Percentiles rank a stretch among this genome's conserved stretches.
Evolutionary conservation across 2,888 invertebrate species (phyloP).

Genomic region (Heliconius erato): DNA sequence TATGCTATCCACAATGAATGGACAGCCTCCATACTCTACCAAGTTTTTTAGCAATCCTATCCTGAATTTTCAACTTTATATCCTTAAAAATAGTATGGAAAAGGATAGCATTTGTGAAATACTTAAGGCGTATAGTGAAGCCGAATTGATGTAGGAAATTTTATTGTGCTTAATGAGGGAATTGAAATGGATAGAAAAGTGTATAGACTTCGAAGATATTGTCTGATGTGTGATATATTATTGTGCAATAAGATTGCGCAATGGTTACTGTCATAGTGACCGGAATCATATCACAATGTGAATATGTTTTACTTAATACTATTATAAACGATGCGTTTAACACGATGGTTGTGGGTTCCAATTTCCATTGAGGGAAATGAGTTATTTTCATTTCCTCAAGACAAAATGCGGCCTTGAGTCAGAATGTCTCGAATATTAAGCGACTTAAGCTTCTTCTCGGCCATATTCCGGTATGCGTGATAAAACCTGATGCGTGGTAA

Average conservation of each 20-base stretch:
- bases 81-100: constrained; percentile 49
- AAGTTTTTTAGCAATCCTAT: constrained; percentile 52
- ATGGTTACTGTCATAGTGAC: not conserved
- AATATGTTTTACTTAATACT: not conserved
- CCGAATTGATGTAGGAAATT: constrained; percentile 82
- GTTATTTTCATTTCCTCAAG: not conserved
- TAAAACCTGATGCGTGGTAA: not conserved
- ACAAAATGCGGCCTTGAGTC: not conserved
- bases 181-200: constrained; percentile 80
- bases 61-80: constrained; percentile 57
- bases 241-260: not conserved
- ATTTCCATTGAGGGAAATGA: not conserved
- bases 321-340: no score
- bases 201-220: constrained; percentile 54
- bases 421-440: not conserved
- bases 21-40: constrained; percentile 72
- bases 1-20: constrained; percentile 82
- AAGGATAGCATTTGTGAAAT: constrained; percentile 52
- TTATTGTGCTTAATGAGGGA: constrained; percentile 83
- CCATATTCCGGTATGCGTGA: not conserved
- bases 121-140: constrained; percentile 66
- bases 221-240: constrained; percentile 39
- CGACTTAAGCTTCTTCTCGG: not conserved
- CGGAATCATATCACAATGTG: not conserved
- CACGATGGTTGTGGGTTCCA: not conserved